Conservation (phyloP, 1,140 invertebrate genomes). For the Lerema accius region DNA sequence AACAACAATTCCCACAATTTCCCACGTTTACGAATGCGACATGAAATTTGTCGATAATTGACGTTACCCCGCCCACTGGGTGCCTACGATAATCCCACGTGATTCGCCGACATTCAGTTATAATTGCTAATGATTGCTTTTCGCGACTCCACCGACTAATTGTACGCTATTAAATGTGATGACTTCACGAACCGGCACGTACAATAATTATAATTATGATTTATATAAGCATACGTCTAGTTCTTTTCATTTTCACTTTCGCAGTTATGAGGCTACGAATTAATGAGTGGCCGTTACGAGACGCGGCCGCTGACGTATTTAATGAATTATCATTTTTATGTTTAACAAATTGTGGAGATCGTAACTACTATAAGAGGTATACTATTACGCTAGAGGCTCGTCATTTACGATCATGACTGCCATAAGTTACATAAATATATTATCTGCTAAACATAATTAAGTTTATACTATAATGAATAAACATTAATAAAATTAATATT, state of each 20-base stretch:
- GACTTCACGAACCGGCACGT: slow-evolving; percentile 7
- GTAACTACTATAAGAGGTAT: too few relatives aligned
- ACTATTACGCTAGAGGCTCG: too few relatives aligned
- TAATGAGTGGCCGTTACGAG: neutral
- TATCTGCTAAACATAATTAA: too few relatives aligned
- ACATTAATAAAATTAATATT: too few relatives aligned
- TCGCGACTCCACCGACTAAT: slow-evolving; percentile 2
- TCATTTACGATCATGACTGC: too few relatives aligned
- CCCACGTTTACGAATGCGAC: slow-evolving; percentile 1
- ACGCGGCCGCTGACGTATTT: too few relatives aligned
- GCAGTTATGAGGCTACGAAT: slow-evolving; percentile 1
- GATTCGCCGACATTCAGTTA: neutral
- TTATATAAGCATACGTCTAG: slow-evolving; percentile 5
- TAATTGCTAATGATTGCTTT: neutral
- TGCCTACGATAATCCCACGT: neutral
- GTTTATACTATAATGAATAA: too few relatives aligned
- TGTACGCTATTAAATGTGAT: neutral
- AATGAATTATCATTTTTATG: too few relatives aligned
- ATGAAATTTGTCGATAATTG: slow-evolving; percentile 4
- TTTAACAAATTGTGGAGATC: too few relatives aligned
- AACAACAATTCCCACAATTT: neutral
- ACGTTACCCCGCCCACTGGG: neutral
- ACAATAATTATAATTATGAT: slow-evolving; percentile 16
- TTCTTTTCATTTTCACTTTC: slow-evolving; percentile 16
- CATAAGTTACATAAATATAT: too few relatives aligned